Evolutionary conservation across 2,113 vertebrate genomes (phyloP).

Genomic region (Benitochromis conjunctus): DNA sequence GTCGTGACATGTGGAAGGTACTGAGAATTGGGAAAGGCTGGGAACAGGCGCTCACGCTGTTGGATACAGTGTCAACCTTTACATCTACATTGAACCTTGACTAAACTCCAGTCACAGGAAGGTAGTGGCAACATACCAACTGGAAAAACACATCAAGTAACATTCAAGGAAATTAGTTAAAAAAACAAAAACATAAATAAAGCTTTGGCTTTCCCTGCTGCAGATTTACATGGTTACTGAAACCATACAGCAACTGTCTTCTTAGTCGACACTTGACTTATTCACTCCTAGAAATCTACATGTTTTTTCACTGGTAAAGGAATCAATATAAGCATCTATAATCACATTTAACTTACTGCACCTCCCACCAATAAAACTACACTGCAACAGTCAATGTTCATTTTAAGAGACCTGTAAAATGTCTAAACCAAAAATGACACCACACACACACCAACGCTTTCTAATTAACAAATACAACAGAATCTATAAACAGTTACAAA

Average conservation of each 20-base stretch:
- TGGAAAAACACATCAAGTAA: not conserved
- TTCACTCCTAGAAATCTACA: conserved; percentile 15
- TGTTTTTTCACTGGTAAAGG: conserved; percentile 1
- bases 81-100: not conserved
- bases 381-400: not conserved
- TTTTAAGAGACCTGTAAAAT: not conserved
- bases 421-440: not conserved
- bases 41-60: not conserved
- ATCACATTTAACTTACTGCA: conserved; percentile 1
- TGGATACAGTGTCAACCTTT: conserved; percentile 13
- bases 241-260: not conserved
- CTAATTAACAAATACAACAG: conserved; percentile 13
- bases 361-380: not conserved
- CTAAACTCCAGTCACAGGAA: not conserved
- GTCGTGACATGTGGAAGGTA: conserved; percentile 7
- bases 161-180: not conserved
- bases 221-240: not conserved
- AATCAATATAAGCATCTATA: conserved; percentile 32
- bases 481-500: not conserved
- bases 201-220: not conserved
- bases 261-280: conserved; percentile 22
- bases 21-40: conserved; percentile 6
- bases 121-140: not conserved
- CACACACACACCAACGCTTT: not conserved
- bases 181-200: not conserved